Evolutionary conservation across 2,888 invertebrate species (phyloP), one percentile per base, ranked within the genome.

Genomic region (Polydrusus pterygomalis): DNA sequence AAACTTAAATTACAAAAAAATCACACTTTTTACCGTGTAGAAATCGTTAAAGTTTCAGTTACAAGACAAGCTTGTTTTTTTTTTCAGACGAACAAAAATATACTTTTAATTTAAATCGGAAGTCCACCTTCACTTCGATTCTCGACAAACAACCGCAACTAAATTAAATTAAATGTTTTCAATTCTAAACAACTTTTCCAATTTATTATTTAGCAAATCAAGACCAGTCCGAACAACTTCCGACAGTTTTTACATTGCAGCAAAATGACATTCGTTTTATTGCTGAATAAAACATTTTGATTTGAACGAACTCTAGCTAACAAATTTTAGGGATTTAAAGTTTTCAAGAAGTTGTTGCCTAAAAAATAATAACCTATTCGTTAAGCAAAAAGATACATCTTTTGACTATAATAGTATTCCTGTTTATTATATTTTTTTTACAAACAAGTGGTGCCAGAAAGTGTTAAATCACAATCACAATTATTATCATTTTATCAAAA

Each of bases 131-230:
- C 47, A 67, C 17, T 67, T 51, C 60, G 30, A 15, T 74, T 51
- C 51, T 68, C 38, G 63, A 62, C 51, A 68, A 74, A 74, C 62
- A 62, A 68, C 68, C 68, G 68, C 68, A 43, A 62, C 68, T 74
- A 68, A 74, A 73, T 73, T 65, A 73, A 60, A 60, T 56, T 73
- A 73, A 74, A 68, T 68, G 68, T 74, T 74, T 67, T 68, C 45
- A 74, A 74, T 74, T 58, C 74, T 60, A 74, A 70, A 68, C 74
- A 74, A 74, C 74, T 74, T 74, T 74, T 74, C 69, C 70, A 70
- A 74, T 74, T 74, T 74, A 74, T 74, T 74, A 74, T 74, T 74
- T 69, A 70, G 69, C 70, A 63, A 74, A 74, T 74, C 70, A 70
- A 70, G 74, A 74, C 70, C 40, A 74, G 62, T 68, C 63, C 63